phyloP scores from a whole-genome alignment of 1,140 invertebrate genomes.

The Nixonia krombeini region DNA sequence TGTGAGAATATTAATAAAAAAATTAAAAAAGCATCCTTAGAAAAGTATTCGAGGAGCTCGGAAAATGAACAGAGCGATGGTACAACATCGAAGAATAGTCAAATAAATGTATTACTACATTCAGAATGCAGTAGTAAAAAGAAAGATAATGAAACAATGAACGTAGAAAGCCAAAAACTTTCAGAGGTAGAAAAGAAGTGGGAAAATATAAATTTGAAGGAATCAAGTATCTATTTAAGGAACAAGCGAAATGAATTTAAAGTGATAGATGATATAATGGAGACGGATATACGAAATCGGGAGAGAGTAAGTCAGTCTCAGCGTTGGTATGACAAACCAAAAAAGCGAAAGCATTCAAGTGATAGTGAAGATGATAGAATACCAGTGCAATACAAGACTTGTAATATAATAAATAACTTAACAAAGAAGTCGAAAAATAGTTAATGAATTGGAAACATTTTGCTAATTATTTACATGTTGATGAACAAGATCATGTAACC shows the following conservation, averaged over 20 bases:
- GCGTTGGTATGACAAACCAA: slow-evolving; percentile 5
- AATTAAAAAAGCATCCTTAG: background rate
- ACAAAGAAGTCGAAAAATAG: background rate
- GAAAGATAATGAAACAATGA: no score
- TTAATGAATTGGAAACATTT: background rate
- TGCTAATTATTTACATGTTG: no score
- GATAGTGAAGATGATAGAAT: slow-evolving; percentile 44
- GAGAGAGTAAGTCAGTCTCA: background rate
- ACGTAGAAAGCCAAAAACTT: no score
- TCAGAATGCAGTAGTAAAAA: no score
- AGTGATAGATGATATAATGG: background rate
- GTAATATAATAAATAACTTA: slow-evolving; percentile 26
- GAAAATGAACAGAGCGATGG: no score
- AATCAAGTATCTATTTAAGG: background rate
- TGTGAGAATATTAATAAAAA: no score
- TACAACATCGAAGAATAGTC: no score
- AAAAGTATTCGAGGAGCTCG: background rate
- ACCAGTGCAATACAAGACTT: slow-evolving; percentile 43
- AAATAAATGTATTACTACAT: no score
- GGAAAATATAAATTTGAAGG: background rate
- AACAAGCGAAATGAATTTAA: background rate
- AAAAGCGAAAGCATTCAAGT: slow-evolving; percentile 6
- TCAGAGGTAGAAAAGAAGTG: background rate
- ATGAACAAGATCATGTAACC: no score
- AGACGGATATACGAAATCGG: background rate